These are phyloP conservation scores for Drosophila tristis DNA, from an alignment of 1,140 invertebrate genomes.

Conservation along the genomic window DNA sequence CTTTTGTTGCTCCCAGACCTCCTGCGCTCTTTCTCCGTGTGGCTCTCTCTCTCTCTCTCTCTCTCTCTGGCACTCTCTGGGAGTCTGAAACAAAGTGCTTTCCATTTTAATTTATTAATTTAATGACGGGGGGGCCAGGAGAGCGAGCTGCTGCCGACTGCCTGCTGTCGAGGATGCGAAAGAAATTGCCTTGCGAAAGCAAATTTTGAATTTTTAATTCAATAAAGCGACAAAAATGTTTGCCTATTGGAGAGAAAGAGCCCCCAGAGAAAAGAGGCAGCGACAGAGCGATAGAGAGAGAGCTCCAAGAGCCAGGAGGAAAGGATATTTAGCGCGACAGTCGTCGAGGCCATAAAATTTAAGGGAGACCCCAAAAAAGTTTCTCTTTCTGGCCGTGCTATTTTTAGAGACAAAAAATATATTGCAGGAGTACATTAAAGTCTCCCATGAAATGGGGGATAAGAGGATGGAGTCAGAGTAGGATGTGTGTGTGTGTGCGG, in stretches of 20 bases:
- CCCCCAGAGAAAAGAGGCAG: slow-evolving; percentile 4
- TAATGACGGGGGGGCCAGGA: slow-evolving; percentile 54
- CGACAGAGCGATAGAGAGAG: slow-evolving; percentile 8
- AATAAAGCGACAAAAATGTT: slow-evolving; percentile 76
- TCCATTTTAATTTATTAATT: slow-evolving; percentile 82
- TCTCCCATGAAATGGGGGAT: slow-evolving; percentile 12
- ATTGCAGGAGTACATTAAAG: slow-evolving; percentile 51
- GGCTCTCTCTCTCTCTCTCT: slow-evolving; percentile 1
- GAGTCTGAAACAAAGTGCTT: slow-evolving; percentile 76
- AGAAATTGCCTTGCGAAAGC: slow-evolving; percentile 44
- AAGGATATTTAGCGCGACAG: slow-evolving; percentile 73
- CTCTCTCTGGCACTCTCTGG: slow-evolving; percentile 5
- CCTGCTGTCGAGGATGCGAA: slow-evolving; percentile 14
- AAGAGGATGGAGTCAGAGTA: too few relatives aligned
- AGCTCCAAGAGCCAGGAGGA: not conserved
- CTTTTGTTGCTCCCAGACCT: slow-evolving; percentile 35
- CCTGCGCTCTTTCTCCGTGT: not conserved
- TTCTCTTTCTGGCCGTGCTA: slow-evolving; percentile 27
- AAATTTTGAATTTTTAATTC: slow-evolving; percentile 79
- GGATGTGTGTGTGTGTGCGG: slow-evolving; percentile 18
- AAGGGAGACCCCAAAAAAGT: slow-evolving; percentile 49
- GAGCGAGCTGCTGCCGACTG: slow-evolving; percentile 1
- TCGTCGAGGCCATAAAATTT: slow-evolving; percentile 71
- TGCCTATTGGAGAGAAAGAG: slow-evolving; percentile 58
- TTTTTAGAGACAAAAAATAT: slow-evolving; percentile 52